phyloP scores from a whole-genome alignment of 64 coral and sea anemone species.

The Pocillopora damicornis region DNA sequence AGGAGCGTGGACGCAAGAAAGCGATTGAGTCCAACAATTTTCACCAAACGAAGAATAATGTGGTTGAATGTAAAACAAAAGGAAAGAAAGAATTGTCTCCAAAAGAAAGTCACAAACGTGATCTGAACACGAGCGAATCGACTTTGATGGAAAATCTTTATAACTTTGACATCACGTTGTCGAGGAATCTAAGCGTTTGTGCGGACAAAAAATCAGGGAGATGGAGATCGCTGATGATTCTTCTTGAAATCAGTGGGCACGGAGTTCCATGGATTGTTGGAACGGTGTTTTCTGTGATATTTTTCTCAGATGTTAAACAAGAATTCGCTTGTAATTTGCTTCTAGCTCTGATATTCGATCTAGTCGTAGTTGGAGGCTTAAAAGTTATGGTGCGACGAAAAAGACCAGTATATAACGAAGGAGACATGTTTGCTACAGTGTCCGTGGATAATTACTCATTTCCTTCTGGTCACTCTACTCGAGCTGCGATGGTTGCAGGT shows the following conservation, averaged over 20 bases:
- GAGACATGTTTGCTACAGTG: slow-evolving; percentile 97
- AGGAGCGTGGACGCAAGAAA: not conserved
- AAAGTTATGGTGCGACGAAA: slow-evolving; percentile 64
- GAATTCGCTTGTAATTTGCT: slow-evolving; percentile 85
- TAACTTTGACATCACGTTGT: slow-evolving; percentile 62
- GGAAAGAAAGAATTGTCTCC: not conserved
- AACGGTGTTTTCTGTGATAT: slow-evolving; percentile 52
- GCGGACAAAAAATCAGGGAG: slow-evolving; percentile 43
- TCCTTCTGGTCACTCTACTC: slow-evolving; percentile 80
- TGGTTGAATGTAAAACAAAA: not conserved
- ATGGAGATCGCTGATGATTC: slow-evolving; percentile 63
- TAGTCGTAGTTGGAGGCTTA: slow-evolving; percentile 60
- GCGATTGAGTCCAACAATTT: not conserved
- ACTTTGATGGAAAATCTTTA: slow-evolving; percentile 36
- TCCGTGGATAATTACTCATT: slow-evolving; percentile 97
- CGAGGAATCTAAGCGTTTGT: slow-evolving; percentile 68
- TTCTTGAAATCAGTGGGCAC: slow-evolving; percentile 86
- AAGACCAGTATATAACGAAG: slow-evolving; percentile 75
- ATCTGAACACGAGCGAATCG: not conserved
- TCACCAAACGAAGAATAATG: not conserved
- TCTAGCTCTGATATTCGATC: slow-evolving; percentile 66
- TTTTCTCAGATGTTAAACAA: slow-evolving; percentile 36
- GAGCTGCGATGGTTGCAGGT: slow-evolving; percentile 77
- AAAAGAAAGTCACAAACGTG: not conserved
- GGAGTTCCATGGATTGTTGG: slow-evolving; percentile 88